Conservation (phyloP, 2,888 invertebrate species). For the Polydrusus cervinus region DNA sequence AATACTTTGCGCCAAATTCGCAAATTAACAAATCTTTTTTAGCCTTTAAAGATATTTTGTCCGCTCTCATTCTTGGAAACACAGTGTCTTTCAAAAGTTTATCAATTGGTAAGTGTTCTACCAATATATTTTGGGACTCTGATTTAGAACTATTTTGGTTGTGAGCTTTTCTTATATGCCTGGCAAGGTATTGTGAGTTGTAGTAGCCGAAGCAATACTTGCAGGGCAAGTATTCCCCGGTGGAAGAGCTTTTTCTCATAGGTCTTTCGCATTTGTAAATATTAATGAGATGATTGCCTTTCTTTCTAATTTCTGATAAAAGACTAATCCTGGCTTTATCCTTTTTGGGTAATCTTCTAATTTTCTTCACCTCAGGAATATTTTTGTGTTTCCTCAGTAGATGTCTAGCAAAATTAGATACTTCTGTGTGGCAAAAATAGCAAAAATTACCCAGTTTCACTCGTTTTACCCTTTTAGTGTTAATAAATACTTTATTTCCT, state of each 20-base stretch:
- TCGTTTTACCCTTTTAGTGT: neutral
- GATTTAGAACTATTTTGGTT: neutral
- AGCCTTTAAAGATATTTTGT: conserved; percentile 32
- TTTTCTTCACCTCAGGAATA: neutral
- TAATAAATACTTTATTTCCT: neutral
- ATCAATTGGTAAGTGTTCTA: neutral
- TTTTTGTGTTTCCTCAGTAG: neutral
- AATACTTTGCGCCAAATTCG: conserved; percentile 31
- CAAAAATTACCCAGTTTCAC: neutral
- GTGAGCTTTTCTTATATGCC: neutral
- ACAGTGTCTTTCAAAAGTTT: conserved; percentile 11
- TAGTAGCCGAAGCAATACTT: neutral
- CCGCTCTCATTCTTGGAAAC: conserved; percentile 39
- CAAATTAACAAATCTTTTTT: conserved; percentile 45
- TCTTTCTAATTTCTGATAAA: neutral
- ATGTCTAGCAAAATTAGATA: neutral
- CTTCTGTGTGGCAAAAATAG: neutral
- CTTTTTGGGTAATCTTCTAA: neutral
- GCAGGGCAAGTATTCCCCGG: neutral
- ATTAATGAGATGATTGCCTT: neutral
- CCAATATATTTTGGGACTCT: neutral
- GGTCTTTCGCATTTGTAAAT: neutral
- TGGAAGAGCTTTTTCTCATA: neutral
- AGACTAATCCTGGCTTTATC: neutral
- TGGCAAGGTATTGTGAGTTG: neutral